Base-by-base conservation (phyloP, 2,797 vertebrate genomes). In the Tauraco hartlaubi region DNA sequence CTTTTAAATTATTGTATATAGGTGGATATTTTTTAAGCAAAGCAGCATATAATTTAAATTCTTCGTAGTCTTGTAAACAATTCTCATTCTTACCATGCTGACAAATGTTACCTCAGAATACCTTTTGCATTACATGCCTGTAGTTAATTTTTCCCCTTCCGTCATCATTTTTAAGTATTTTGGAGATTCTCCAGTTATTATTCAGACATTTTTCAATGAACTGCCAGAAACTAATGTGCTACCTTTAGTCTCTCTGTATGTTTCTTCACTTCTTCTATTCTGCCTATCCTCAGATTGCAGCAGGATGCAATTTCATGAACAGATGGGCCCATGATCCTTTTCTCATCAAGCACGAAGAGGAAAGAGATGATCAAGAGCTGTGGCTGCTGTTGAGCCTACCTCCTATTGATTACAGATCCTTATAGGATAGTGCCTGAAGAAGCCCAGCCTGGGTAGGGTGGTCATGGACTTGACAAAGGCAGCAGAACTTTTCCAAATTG, bases 1-100 rank as follows among this genome's bases (percentile, higher is more conserved):
- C 90, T 97, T 97, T 95, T 93, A 96, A 95, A 78, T 94, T 95
- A 85, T 68, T 95, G 72, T 94, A 72, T 69, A 75, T 64, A 86
- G 31, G 29, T 92, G 71, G 80, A 21, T 91, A 92, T 77, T 96
- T 96, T 95, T 93, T 81, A 96, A 95, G 91, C 23, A 78, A 96
- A 92, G 37, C 55, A 74, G 68, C 39, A 46, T 83, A 85, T 74
- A 56, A 74, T 85, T 85, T 76, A 41, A 91, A 66, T 75, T 88
- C 49, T 83, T 17, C 66, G 54, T 23, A 48, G 66, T 51, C 43
- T 56, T 94, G 76, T 41, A 95, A 84, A 54, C 35, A 78, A 48
- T 82, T 85, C 41, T 82, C 13, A 28, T 80, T 88, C 31, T 92
- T 78, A 43, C 2, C 1, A 11, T 21, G 44, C 54, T 87, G 81